Percentiles rank a stretch among this genome's conserved stretches.
phyloP scores from a whole-genome alignment of 2,888 invertebrate genomes.

The Lasioglossum villosulum region DNA sequence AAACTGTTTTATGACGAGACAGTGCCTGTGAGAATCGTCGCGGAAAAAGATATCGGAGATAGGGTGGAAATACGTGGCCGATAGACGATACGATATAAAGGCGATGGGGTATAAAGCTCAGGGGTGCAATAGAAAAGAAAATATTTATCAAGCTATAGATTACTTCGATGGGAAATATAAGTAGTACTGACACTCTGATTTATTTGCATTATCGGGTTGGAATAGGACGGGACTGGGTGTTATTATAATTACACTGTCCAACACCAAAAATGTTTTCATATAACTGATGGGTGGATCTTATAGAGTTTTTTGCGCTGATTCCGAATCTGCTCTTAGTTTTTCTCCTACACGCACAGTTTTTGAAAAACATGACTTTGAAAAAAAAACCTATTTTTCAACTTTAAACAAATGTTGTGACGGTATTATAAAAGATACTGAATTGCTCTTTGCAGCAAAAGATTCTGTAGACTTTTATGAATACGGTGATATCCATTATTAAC shows the following conservation, averaged over 20 bases:
- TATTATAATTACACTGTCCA: background rate
- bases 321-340: too few species aligned
- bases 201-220: background rate
- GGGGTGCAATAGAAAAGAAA: background rate
- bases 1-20: constrained; percentile 36
- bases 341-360: too few species aligned
- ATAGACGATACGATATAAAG: background rate
- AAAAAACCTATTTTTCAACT: too few species aligned
- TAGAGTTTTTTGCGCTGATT: too few species aligned
- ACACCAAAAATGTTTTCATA: too few species aligned
- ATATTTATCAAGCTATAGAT: constrained; percentile 1
- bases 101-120: background rate
- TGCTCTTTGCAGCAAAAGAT: too few species aligned
- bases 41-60: constrained; percentile 15
- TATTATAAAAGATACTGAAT: too few species aligned
- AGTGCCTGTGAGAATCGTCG: constrained; percentile 2
- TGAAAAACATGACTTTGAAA: too few species aligned
- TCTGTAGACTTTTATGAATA: too few species aligned
- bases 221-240: background rate
- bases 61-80: background rate
- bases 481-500: too few species aligned
- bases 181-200: background rate
- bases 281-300: too few species aligned
- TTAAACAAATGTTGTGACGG: too few species aligned
- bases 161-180: background rate